Evolutionary conservation across 2,888 invertebrate genomes (phyloP).

Genomic region (Spilarctia lutea): DNA sequence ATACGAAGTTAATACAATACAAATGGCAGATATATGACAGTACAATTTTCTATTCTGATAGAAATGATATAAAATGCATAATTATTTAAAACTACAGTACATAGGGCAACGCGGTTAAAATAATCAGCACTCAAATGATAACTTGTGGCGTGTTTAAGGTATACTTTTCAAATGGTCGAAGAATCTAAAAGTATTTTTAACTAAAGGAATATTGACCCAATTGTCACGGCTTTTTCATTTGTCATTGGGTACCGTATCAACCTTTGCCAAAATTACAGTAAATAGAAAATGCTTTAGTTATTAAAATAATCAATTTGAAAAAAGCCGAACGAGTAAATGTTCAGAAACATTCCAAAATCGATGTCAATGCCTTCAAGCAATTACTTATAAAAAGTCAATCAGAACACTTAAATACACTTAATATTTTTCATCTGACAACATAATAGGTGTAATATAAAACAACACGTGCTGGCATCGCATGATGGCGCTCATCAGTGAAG

Average conservation of each 20-base stretch:
- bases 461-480: conserved; percentile 76
- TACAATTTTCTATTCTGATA: background rate
- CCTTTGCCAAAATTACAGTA: background rate
- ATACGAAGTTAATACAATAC: background rate
- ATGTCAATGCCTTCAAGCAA: conserved; percentile 57
- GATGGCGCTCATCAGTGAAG: conserved; percentile 69
- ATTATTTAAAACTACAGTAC: background rate
- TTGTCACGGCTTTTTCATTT: background rate
- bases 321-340: background rate
- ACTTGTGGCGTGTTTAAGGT: background rate
- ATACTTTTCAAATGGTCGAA: background rate
- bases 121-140: background rate
- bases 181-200: background rate
- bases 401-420: conserved; percentile 64
- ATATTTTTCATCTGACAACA: conserved; percentile 72
- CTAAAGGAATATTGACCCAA: background rate
- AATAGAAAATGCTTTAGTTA: background rate
- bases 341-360: conserved; percentile 28
- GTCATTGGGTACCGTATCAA: background rate
- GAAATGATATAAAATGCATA: no score
- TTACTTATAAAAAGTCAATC: conserved; percentile 59
- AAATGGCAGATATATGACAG: background rate
- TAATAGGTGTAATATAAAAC: conserved; percentile 71
- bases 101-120: background rate
- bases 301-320: background rate